Percentiles rank a stretch among this genome's conserved stretches.
These are phyloP conservation scores for Lasioglossum baleicum DNA, from an alignment of 1,140 invertebrate genomes.

Conservation along the genomic window DNA sequence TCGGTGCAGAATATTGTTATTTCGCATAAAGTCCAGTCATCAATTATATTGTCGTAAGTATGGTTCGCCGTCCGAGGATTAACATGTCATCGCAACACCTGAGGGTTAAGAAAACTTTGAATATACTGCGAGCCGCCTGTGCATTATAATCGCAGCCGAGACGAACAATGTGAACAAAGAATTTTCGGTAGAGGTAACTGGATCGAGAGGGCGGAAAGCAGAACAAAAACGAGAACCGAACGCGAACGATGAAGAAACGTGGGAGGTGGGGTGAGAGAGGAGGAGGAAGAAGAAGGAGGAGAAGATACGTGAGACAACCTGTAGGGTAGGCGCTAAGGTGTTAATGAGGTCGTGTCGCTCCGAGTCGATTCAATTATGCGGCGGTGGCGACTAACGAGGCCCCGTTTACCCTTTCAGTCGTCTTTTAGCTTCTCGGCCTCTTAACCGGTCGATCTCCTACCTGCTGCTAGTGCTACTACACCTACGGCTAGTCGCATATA, in stretches of 20 bases:
- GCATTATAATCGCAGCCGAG: too few species aligned
- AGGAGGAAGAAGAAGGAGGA: constrained; percentile 7
- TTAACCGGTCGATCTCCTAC: constrained; percentile 70
- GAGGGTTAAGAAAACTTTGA: too few species aligned
- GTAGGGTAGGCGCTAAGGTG: constrained; percentile 78
- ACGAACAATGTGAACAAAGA: neutral
- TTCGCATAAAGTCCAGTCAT: too few species aligned
- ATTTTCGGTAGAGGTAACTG: neutral
- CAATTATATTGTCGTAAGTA: too few species aligned
- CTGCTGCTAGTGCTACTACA: constrained; percentile 61
- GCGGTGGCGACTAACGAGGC: constrained; percentile 78
- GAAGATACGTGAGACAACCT: constrained; percentile 78
- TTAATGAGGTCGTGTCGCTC: constrained; percentile 80
- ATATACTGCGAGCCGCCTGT: too few species aligned
- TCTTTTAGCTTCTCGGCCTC: constrained; percentile 70
- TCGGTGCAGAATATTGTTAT: too few species aligned
- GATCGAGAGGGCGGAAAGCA: neutral
- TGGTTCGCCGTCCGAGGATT: too few species aligned
- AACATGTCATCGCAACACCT: too few species aligned
- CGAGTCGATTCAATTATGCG: constrained; percentile 80
- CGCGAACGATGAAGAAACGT: neutral
- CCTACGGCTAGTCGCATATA: constrained; percentile 48
- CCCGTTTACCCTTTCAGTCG: constrained; percentile 72
- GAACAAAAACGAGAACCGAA: neutral
- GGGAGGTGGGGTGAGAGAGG: neutral